A percentile compares a stretch with the other conserved stretches of the same genome.
These are phyloP conservation scores for Leucopsar rothschildi DNA, from an alignment of 2,113 vertebrate genomes.

Conservation along the genomic window DNA sequence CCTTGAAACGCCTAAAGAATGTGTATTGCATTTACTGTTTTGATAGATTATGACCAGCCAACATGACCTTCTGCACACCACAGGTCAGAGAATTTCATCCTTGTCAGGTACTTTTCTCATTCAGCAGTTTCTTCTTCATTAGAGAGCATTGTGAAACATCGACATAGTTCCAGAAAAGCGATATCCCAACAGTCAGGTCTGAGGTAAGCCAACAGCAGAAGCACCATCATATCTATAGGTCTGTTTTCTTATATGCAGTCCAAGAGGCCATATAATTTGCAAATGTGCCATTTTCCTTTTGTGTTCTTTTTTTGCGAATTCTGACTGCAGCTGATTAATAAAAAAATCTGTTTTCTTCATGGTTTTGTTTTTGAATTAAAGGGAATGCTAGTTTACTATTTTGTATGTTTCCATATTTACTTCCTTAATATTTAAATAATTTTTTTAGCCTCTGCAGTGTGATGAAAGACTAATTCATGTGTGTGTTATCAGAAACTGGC, in stretches of 20 bases:
- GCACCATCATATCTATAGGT: neutral
- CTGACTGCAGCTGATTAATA: neutral
- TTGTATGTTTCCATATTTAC: neutral
- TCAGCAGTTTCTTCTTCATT: constrained; percentile 20
- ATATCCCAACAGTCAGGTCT: neutral
- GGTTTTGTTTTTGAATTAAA: neutral
- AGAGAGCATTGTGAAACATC: neutral
- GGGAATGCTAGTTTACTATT: neutral
- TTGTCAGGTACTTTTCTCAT: neutral
- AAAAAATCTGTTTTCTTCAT: neutral
- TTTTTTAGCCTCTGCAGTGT: neutral
- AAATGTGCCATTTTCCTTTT: neutral
- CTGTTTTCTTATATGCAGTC: neutral
- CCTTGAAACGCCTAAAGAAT: constrained; percentile 27
- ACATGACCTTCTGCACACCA: neutral
- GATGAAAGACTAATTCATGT: neutral
- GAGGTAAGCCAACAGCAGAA: neutral
- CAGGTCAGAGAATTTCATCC: constrained; percentile 22
- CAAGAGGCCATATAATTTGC: neutral
- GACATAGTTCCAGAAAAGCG: neutral
- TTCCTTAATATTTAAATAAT: neutral
- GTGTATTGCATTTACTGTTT: neutral
- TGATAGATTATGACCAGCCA: constrained; percentile 16
- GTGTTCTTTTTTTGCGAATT: neutral
- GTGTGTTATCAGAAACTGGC: neutral